A percentile compares a stretch with the other conserved stretches of the same genome.
Conservation (phyloP, 2,888 invertebrate species). For the Keiferia lycopersicella region DNA sequence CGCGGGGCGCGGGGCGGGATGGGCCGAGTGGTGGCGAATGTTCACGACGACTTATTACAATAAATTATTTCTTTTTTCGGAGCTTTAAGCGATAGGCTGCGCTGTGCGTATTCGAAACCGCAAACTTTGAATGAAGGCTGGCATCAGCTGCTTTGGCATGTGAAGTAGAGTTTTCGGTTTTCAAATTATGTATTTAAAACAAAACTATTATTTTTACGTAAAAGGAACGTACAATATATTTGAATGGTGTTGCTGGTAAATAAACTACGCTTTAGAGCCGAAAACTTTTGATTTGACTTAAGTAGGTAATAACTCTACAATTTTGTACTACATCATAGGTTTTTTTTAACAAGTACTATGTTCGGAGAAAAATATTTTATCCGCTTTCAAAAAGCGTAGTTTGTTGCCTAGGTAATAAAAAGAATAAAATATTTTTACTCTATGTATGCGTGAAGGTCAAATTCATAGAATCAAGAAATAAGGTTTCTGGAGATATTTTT, state of each 20-base stretch:
- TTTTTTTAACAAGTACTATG: too few species aligned
- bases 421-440: too few species aligned
- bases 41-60: constrained; percentile 79
- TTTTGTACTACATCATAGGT: too few species aligned
- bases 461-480: too few species aligned
- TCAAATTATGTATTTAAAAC: neutral
- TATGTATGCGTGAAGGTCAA: too few species aligned
- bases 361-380: too few species aligned
- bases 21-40: constrained; percentile 78
- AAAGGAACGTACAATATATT: too few species aligned
- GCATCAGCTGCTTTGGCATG: constrained; percentile 54
- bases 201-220: neutral
- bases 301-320: neutral
- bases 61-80: constrained; percentile 76
- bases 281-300: neutral
- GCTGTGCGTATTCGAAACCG: constrained; percentile 59
- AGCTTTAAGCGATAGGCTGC: constrained; percentile 71
- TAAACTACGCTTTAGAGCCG: too few species aligned
- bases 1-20: constrained; percentile 62
- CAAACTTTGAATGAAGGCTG: constrained; percentile 66
- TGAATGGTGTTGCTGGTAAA: too few species aligned
- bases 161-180: constrained; percentile 35
- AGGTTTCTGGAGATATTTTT: too few species aligned
- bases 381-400: too few species aligned
- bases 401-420: too few species aligned